Evolutionary conservation across 2,888 invertebrate species (phyloP), one percentile per base, ranked within the genome.

Genomic region (Deilephila porcellus): DNA sequence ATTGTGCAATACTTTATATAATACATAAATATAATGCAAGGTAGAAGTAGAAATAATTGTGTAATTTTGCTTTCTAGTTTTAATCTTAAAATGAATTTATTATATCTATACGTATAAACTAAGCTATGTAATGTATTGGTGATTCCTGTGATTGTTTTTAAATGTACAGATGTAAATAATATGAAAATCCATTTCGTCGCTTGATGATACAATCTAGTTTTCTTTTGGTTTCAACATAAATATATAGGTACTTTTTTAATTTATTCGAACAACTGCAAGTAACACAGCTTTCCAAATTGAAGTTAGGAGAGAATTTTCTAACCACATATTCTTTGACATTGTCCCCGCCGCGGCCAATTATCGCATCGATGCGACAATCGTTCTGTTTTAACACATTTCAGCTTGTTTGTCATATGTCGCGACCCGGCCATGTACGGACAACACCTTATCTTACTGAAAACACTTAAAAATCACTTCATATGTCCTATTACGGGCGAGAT

Each of bases 381-480:
- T 20, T 20, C 37, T 67, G 67, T 67, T 67, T 67, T 67, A 67
- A 67, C 67, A 67, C 67, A 67, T 67, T 52, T 52, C 45, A 19
- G 34, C 14, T 62, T 52, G 52, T 67, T 52, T 67, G 45, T 67
- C 14, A 14, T 8, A n/a, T n/a, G 0, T 29, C 29, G 17, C 60
- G 56, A 45, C 45, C 45, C 45, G 45, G 8, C 19, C 53, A 6
- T n/a, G n/a, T 56, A 56, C n/a, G n/a, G 56, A 56, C 56, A 17
- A 6, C n/a, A n/a, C 56, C 56, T 56, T n/a, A 56, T n/a, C 19
- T 6, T 17, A 56, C 56, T 56, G 56, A 56, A 45, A 56, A 56
- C 56, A 56, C 56, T 56, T n/a, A n/a, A 56, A 56, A 56, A 56
- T 1, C 56, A 45, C 45, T 45, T 45, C 56, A n/a, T 56, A 56